These are phyloP conservation scores for Syrphus vitripennis DNA, from an alignment of 2,888 invertebrate species.

Conservation along the genomic window DNA sequence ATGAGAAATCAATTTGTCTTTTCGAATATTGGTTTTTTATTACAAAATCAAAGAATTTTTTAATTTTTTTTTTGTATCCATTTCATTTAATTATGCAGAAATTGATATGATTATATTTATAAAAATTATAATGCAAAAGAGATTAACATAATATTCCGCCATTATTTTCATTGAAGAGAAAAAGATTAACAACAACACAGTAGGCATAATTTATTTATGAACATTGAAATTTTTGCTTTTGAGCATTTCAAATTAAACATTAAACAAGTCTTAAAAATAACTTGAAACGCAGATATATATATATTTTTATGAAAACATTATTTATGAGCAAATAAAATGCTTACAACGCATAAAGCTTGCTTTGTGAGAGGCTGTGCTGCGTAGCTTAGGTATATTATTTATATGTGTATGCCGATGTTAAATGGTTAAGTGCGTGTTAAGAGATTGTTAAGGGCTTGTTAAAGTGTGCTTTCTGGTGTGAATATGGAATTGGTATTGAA, in stretches of 20 bases:
- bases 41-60: constrained; percentile 4
- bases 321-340: constrained; percentile 24
- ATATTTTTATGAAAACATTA: background rate
- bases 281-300: background rate
- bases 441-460: constrained; percentile 22
- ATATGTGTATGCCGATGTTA: background rate
- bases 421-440: constrained; percentile 28
- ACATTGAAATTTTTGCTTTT: background rate
- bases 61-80: background rate
- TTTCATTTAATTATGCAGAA: background rate
- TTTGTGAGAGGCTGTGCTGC: background rate
- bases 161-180: background rate
- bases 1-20: constrained; percentile 32
- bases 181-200: constrained; percentile 19
- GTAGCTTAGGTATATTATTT: background rate
- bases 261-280: constrained; percentile 3
- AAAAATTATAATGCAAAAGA: background rate
- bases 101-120: background rate
- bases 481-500: constrained; percentile 17
- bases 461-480: constrained; percentile 18
- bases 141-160: background rate
- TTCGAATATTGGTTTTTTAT: background rate
- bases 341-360: background rate
- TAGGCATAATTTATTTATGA: constrained; percentile 1
- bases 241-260: background rate